These are phyloP conservation scores for Heteromormyrus szaboi DNA, from an alignment of 2,797 vertebrate species.

Conservation along the genomic window DNA sequence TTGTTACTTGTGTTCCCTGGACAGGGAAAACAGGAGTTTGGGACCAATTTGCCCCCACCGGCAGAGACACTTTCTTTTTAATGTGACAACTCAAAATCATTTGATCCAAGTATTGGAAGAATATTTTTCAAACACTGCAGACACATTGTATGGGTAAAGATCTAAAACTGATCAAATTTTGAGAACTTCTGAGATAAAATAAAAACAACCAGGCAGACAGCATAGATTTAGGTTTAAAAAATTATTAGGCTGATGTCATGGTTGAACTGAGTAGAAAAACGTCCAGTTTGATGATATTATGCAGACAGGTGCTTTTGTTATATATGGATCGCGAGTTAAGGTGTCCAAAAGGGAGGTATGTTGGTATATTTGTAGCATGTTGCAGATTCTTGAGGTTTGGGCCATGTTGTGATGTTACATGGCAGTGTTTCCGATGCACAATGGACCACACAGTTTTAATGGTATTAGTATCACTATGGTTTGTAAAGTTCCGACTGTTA, in stretches of 20 bases:
- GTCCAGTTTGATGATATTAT: not conserved
- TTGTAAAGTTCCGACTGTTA: not conserved
- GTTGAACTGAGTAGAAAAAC: not conserved
- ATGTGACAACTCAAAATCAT: not conserved
- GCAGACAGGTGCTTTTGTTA: not conserved
- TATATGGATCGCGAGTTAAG: not conserved
- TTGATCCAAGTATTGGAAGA: not conserved
- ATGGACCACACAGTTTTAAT: not conserved
- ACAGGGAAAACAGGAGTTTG: not conserved
- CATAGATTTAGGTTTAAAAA: not conserved
- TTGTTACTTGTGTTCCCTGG: not conserved
- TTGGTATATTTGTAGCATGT: not conserved
- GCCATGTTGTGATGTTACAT: not conserved
- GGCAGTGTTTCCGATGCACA: not conserved
- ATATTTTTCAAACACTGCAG: not conserved
- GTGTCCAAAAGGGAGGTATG: not conserved
- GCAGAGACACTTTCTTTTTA: not conserved
- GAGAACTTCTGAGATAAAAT: not conserved
- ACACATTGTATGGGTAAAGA: not conserved
- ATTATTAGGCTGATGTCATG: not conserved
- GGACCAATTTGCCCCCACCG: not conserved
- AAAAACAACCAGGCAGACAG: not conserved
- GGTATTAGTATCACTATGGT: not conserved
- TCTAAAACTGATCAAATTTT: not conserved
- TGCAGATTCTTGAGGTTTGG: not conserved